Base-by-base conservation (phyloP, 2,888 invertebrate genomes). In the Idaea biselata region DNA sequence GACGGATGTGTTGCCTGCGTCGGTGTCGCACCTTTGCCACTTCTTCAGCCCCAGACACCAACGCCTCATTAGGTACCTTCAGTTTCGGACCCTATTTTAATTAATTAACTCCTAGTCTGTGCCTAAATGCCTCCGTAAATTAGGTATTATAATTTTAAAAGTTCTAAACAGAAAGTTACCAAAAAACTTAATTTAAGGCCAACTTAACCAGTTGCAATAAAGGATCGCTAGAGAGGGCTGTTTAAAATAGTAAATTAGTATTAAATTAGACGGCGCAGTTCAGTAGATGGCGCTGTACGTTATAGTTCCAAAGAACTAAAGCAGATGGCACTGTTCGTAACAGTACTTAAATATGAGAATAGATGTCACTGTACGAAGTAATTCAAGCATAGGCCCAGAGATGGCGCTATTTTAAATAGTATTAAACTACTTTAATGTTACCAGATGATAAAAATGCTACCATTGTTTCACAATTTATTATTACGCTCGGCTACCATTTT, bases 1-100 rank as follows among this genome's bases (percentile, higher is more conserved):
- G 91, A 91, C 58, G 80, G 81, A 58, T 92, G 91, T 64, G 89
- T 86, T 1, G 91, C 89, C 0, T 92, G 91, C 66, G 86, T 91
- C 17, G 89, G 91, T 66, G 86, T 91, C 17, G 89, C 86, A 0
- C 91, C 91, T 4, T 72, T 92, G 55, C 87, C 91, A 1, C 70
- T 91, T 60, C 78, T 91, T 64, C 89, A 87, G 44, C 84, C 87
- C 8, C 80, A 90, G 54, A 85, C 91, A 54, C 80, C 91, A 4
- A 82, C 91, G 77, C 88, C 89, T 0, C 91, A 90, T 75, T 91
- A 89, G 18, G 16, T 6, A 4, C 5, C 31, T 7, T 4, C 16
- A 17, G 11, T n/a, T 6, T 57, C 1, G 25, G 25, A 17, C 31
- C 11, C 58, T 58, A 61, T 58, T 60, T 58, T 67, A 67, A 64